Evolutionary conservation across 2,797 vertebrate genomes (phyloP).

Genomic region (Xenopus petersii): DNA sequence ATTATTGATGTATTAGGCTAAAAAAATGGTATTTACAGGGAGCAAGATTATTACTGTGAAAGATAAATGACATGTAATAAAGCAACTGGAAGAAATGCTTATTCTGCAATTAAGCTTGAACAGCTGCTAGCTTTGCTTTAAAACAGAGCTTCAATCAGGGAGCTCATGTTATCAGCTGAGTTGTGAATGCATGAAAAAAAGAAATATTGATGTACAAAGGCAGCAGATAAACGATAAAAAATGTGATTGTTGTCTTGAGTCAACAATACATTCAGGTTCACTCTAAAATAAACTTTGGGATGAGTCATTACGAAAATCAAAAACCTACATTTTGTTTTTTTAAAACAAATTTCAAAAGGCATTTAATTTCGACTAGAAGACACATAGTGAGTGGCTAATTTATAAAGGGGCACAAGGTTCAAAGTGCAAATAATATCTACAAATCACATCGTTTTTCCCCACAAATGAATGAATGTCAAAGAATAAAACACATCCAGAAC

Average conservation of each 20-base stretch:
- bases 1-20: slow-evolving; percentile 24
- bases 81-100: slow-evolving; percentile 15
- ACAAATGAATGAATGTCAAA: no score
- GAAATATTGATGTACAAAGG: slow-evolving; percentile 34
- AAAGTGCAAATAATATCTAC: no score
- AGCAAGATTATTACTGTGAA: slow-evolving; percentile 21
- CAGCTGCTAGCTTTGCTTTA: slow-evolving; percentile 19
- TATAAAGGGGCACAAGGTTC: no score
- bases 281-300: slow-evolving; percentile 9
- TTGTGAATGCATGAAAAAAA: slow-evolving; percentile 32
- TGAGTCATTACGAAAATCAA: no score
- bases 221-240: slow-evolving; percentile 30
- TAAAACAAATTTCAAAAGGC: no score
- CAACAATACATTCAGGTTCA: slow-evolving; percentile 33
- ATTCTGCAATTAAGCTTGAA: slow-evolving; percentile 32
- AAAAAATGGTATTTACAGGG: slow-evolving; percentile 12
- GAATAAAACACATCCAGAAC: no score
- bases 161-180: slow-evolving; percentile 31
- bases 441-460: no score
- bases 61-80: slow-evolving; percentile 16
- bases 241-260: slow-evolving; percentile 17
- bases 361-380: no score
- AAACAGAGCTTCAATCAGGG: slow-evolving; percentile 28
- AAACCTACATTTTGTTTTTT: no score
- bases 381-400: no score